Evolutionary conservation across 2,113 vertebrate species (phyloP).

Genomic region (Oceanodroma tethys): DNA sequence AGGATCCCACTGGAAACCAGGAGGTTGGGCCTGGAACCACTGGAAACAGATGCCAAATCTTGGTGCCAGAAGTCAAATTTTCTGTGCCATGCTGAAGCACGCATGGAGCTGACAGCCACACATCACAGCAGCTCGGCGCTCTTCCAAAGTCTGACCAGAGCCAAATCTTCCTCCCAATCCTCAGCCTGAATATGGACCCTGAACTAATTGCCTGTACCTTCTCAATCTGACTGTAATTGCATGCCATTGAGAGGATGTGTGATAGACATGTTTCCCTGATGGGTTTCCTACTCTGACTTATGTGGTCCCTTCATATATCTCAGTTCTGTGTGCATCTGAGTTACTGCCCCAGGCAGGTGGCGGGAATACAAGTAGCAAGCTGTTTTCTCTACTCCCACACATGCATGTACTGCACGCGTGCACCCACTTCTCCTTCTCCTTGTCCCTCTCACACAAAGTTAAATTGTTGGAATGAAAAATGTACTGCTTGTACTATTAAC

Average conservation of each 20-base stretch:
- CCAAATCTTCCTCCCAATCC: not conserved
- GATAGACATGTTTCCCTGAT: not conserved
- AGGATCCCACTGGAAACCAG: not conserved
- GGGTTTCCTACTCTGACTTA: not conserved
- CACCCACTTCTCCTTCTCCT: not conserved
- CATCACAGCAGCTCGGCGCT: rapidly evolving
- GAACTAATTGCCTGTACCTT: not conserved
- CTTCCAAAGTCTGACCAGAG: not conserved
- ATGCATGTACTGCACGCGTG: rapidly evolving
- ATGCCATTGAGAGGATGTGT: not conserved
- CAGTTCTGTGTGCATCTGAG: not conserved
- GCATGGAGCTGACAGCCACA: not conserved
- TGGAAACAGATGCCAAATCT: not conserved
- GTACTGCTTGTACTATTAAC: not conserved
- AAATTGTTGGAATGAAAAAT: not conserved
- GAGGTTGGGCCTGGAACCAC: not conserved
- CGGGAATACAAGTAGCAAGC: not conserved
- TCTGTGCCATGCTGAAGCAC: not conserved
- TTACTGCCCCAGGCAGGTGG: not conserved
- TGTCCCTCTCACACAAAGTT: not conserved
- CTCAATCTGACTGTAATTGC: not conserved
- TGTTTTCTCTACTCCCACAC: not conserved
- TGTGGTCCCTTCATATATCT: not conserved
- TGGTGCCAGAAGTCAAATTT: not conserved
- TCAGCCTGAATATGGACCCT: not conserved